A percentile compares a stretch with the other conserved stretches of the same genome.
phyloP scores from a whole-genome alignment of 1,140 invertebrate species.

The Trichogramma pretiosum region DNA sequence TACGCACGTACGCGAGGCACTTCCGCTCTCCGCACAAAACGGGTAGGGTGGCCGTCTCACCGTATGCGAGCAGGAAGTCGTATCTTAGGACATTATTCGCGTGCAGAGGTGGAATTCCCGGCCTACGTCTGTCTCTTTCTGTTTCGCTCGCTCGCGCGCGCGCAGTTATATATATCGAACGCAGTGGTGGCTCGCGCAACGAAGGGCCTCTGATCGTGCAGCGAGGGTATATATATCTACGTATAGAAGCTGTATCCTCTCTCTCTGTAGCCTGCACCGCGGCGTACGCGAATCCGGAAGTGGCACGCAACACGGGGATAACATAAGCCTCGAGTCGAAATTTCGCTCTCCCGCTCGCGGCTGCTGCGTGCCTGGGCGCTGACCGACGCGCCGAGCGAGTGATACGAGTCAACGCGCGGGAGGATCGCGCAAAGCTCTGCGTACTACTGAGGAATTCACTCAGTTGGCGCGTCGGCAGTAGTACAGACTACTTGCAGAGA shows the following conservation, averaged over 20 bases:
- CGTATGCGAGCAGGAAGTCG: constrained; percentile 27
- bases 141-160: background rate
- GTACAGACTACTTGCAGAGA: too few species aligned
- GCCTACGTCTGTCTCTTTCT: background rate
- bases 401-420: constrained; percentile 11
- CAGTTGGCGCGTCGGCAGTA: too few species aligned
- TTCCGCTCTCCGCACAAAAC: too few species aligned
- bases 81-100: constrained; percentile 24
- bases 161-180: too few species aligned
- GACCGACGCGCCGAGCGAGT: too few species aligned
- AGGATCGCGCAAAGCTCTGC: background rate
- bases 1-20: too few species aligned
- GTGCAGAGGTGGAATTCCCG: constrained; percentile 23
- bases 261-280: background rate
- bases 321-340: constrained; percentile 3
- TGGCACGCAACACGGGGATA: constrained; percentile 9
- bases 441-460: background rate
- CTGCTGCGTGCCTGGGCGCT: too few species aligned
- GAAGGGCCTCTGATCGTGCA: too few species aligned
- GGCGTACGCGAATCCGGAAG: background rate
- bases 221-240: background rate
- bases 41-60: too few species aligned
- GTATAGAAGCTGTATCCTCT: background rate
- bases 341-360: background rate
- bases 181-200: too few species aligned